phyloP scores from a whole-genome alignment of 2,888 invertebrate species.

The Synergus laeviventris region DNA sequence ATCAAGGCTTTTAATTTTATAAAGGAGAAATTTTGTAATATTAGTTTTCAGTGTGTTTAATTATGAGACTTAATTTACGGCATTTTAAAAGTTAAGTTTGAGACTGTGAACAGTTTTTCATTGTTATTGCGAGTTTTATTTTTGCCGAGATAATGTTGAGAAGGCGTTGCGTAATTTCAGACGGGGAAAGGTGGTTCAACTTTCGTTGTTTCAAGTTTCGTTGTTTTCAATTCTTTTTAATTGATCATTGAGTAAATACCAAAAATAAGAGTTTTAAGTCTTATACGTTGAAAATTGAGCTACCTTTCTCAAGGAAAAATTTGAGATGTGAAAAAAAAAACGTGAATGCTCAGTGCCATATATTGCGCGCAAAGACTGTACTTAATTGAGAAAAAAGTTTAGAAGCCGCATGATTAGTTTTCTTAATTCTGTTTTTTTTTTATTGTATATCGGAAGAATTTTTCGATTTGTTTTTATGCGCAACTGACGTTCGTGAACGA shows the following conservation, averaged over 20 bases:
- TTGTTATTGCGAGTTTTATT: constrained; percentile 43
- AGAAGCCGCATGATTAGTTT: constrained; percentile 42
- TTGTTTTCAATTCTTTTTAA: neutral
- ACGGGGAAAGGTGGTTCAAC: neutral
- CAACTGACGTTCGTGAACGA: neutral
- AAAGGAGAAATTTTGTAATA: constrained; percentile 1
- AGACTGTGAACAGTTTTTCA: constrained; percentile 52
- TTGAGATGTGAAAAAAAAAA: constrained; percentile 54
- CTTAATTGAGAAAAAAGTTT: constrained; percentile 66
- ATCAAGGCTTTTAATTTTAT: constrained; percentile 1
- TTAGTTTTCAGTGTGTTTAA: constrained; percentile 44
- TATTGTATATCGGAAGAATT: constrained; percentile 27
- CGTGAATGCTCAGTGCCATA: constrained; percentile 76
- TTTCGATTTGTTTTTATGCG: constrained; percentile 17
- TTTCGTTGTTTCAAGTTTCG: neutral
- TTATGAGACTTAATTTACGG: constrained; percentile 40
- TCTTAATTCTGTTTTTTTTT: constrained; percentile 41
- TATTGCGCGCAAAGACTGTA: constrained; percentile 70
- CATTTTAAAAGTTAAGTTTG: constrained; percentile 55
- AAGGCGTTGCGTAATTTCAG: constrained; percentile 42
- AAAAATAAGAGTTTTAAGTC: neutral
- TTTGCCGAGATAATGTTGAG: constrained; percentile 37
- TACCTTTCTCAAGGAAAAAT: constrained; percentile 2
- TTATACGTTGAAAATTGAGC: constrained; percentile 3
- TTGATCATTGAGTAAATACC: constrained; percentile 7